Percentiles rank a stretch among this genome's conserved stretches.
phyloP scores from a whole-genome alignment of 2,797 vertebrate species.

The Siniperca undulata region DNA sequence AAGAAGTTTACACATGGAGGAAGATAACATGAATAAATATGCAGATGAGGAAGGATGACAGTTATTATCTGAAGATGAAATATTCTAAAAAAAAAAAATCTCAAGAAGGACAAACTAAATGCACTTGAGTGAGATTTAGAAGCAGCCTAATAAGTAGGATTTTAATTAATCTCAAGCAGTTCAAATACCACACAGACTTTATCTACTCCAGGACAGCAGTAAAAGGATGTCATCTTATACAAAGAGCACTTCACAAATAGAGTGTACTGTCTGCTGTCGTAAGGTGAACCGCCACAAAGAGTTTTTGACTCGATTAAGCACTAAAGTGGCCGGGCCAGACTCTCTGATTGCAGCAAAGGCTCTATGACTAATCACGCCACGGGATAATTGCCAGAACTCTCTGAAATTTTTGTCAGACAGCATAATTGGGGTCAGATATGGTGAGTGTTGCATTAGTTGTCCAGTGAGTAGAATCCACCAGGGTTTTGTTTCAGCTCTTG shows the following conservation, averaged over 20 bases:
- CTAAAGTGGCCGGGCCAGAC: neutral
- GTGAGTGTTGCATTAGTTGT: conserved; percentile 1
- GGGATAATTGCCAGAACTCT: conserved; percentile 26
- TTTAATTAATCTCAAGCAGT: neutral
- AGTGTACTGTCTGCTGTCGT: neutral
- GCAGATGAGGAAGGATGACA: neutral
- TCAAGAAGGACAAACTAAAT: neutral
- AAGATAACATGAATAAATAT: conserved; percentile 3
- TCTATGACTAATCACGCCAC: conserved; percentile 3
- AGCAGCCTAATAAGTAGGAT: neutral
- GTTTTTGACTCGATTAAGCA: conserved; percentile 22
- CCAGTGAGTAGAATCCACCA: neutral
- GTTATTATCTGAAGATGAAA: neutral
- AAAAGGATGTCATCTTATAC: neutral
- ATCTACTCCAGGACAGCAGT: neutral
- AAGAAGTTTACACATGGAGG: neutral
- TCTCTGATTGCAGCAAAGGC: conserved; percentile 13
- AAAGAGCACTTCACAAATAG: conserved; percentile 8
- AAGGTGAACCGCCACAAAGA: neutral
- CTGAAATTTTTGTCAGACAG: neutral
- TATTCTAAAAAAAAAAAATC: too few species aligned
- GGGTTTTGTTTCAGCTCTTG: neutral
- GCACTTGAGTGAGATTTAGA: neutral
- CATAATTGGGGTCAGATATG: conserved; percentile 21
- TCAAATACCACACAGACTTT: neutral